Base-by-base conservation (phyloP, 2,113 vertebrate species). In the Phaethornis superciliosus region DNA sequence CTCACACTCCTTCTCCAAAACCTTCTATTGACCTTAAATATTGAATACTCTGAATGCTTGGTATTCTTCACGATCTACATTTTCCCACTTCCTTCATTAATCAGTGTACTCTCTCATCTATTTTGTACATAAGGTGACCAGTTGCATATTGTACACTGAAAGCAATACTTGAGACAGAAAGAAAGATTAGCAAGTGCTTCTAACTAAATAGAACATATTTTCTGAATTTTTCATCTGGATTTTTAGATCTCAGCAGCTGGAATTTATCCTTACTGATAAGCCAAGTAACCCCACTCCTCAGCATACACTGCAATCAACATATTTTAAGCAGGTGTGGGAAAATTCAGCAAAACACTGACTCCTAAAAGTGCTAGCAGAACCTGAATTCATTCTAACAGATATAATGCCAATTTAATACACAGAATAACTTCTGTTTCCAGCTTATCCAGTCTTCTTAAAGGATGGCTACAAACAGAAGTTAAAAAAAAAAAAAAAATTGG, bases 311-410 rank as follows among this genome's bases (percentile, higher is more conserved):
- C 71, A 95, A 95, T 47, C 72, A 77, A 83, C 77, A 94, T 88
- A 54, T 88, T 95, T 97, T 90, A 92, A 89, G 62, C 65, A 95
- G 82, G 88, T 93, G 88, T 81, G 54, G 62, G 69, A 94, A 95
- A 97, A 93, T 74, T 82, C 69, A 95, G 49, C 74, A 93, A 94
- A 95, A 82, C 93, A 91, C 58, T 93, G 82, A 97, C 77, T 93
- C 60, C 75, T 96, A 62, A 84, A 97, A 95, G 75, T 88, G 49
- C 81, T 69, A 88, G 76, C 90, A 96, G 35, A 93, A 85, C 95
- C 89, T 93, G 86, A 96, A 96, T 87, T 94, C 85, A 94, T 83
- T 65, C 84, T 95, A 70, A 87, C 97, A 97, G 95, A 96, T 56
- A 75, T 33, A 90, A 82, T 49, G 88, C 26, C 72, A 90, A 81